These are phyloP conservation scores for Parascotia fuliginaria DNA, from an alignment of 2,888 invertebrate genomes.

Conservation along the genomic window DNA sequence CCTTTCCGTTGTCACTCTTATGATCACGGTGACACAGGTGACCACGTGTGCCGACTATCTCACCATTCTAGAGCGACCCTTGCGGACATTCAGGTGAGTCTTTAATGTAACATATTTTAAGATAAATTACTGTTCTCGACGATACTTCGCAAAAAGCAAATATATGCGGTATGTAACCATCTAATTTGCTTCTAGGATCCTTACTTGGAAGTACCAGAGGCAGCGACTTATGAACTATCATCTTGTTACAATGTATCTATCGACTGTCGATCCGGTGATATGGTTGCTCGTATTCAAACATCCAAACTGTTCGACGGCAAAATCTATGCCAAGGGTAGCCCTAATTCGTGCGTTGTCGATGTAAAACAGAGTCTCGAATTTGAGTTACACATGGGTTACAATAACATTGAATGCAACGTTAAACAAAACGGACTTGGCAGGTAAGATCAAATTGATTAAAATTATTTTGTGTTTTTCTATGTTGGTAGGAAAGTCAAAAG, in stretches of 20 bases:
- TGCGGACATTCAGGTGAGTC: slow-evolving; percentile 91
- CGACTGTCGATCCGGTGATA: slow-evolving; percentile 96
- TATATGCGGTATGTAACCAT: neutral
- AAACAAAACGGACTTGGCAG: slow-evolving; percentile 94
- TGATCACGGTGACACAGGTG: slow-evolving; percentile 97
- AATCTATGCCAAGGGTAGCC: slow-evolving; percentile 97
- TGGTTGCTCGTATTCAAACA: slow-evolving; percentile 96
- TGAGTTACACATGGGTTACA: slow-evolving; percentile 96
- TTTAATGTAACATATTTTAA: too few relatives aligned
- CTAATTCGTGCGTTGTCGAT: slow-evolving; percentile 96
- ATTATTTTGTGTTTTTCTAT: too few relatives aligned
- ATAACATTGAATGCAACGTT: slow-evolving; percentile 96
- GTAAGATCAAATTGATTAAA: slow-evolving; percentile 51
- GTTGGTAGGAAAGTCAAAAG: too few relatives aligned
- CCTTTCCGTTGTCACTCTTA: slow-evolving; percentile 97
- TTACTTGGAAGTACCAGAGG: slow-evolving; percentile 95
- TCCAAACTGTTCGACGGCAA: slow-evolving; percentile 97
- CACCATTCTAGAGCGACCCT: slow-evolving; percentile 96
- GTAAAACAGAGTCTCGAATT: slow-evolving; percentile 95
- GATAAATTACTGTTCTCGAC: too few relatives aligned
- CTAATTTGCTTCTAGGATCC: slow-evolving; percentile 87
- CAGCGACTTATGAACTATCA: slow-evolving; percentile 95
- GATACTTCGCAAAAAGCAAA: neutral
- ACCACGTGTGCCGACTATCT: slow-evolving; percentile 96
- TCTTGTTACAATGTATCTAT: slow-evolving; percentile 98